Evolutionary conservation across 2,797 vertebrate genomes (phyloP), one percentile per base, ranked within the genome.

Genomic region (Fistularia commersonii): DNA sequence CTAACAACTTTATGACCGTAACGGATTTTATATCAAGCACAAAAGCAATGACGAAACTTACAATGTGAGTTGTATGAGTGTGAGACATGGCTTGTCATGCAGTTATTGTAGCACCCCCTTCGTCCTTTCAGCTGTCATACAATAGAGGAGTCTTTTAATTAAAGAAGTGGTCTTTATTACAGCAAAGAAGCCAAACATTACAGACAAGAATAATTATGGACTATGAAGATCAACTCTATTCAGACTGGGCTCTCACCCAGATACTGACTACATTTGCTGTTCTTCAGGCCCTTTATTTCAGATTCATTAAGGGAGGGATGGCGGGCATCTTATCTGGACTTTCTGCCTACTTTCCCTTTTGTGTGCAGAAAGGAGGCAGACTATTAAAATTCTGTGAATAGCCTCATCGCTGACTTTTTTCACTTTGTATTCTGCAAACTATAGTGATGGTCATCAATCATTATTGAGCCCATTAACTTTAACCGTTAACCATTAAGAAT

Each of bases 171-270:
- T 85, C 74, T 86, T 87, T 85, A 87, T 85, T 88, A 88, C 87
- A 88, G 85, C 83, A 85, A 87, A 87, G 75, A 88, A 87, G 82
- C 77, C 84, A 86, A 87, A 86, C 85, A 75, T 87, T 86, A 87
- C 87, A 88, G 83, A 87, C 82, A 88, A 82, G 68, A 83, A 81
- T 81, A 84, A 81, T 81, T 62, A 79, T 86, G 75, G 80, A 78
- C 64, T 66, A 80, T 80, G 70, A 70, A 80, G 61, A 76, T 72
- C 45, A 71, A 54, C 53, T 72, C 48, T 72, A 58, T 61, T 79
- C 64, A 63, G 59, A 72, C 67, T 62, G 77, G 72, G 70, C 69
- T 74, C 69, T 76, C 56, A 45, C 61, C 51, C 53, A 49, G 65
- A 69, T 48, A 55, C 53, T 57, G 66, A 68, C 61, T 66, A 58